Conservation (phyloP, 30 jellyfish, hydroid and myxozoan species). For the Pelagia noctiluca region DNA sequence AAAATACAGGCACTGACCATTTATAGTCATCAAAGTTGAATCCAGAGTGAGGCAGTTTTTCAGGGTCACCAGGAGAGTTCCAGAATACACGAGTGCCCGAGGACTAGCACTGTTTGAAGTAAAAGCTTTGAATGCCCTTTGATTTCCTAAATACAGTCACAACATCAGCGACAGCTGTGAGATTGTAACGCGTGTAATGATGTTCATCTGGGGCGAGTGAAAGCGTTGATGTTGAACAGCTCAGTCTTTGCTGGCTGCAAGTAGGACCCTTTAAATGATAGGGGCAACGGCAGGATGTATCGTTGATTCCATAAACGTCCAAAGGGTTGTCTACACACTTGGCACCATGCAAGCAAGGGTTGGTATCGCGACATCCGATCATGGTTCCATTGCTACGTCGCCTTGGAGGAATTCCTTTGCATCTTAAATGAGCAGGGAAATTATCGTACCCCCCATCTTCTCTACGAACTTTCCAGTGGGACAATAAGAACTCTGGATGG, state of each 20-base stretch:
- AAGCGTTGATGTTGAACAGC: background rate
- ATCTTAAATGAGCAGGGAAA: constrained; percentile 22
- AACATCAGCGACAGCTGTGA: constrained; percentile 3
- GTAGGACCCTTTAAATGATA: too few species aligned
- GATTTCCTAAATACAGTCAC: constrained; percentile 52
- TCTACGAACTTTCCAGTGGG: constrained; percentile 31
- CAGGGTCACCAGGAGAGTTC: background rate
- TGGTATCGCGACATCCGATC: constrained; percentile 5
- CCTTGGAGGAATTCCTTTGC: constrained; percentile 42
- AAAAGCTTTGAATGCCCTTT: constrained; percentile 26
- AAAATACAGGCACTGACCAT: constrained; percentile 26
- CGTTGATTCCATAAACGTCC: too few species aligned
- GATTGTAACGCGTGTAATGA: background rate
- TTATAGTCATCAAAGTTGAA: constrained; percentile 42
- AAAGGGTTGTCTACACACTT: constrained; percentile 13
- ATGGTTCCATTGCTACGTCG: background rate
- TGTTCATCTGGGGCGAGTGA: background rate
- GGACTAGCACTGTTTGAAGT: constrained; percentile 38
- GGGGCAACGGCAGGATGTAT: too few species aligned
- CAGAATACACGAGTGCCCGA: too few species aligned
- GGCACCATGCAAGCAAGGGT: constrained; percentile 41
- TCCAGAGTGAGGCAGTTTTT: too few species aligned
- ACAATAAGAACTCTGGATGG: constrained; percentile 55
- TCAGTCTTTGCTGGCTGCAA: too few species aligned
- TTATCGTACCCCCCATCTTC: background rate